Evolutionary conservation across 2,113 vertebrate genomes (phyloP).

Genomic region (Cottus gobio): DNA sequence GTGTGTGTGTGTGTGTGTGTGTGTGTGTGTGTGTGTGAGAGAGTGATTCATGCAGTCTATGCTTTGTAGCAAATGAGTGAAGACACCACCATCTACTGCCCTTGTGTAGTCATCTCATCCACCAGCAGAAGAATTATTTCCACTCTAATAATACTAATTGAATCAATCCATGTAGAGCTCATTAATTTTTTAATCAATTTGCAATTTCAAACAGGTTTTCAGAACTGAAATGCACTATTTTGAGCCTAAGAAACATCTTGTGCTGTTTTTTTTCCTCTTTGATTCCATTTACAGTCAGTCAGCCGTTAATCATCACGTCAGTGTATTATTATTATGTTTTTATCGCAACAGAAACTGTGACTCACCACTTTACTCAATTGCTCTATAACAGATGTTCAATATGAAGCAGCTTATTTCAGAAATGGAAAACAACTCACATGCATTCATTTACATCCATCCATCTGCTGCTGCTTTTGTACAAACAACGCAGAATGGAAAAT

Average conservation of each 20-base stretch:
- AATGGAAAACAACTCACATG: conserved; percentile 28
- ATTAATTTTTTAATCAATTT: conserved; percentile 5
- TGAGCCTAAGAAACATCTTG: neutral
- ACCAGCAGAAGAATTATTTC: neutral
- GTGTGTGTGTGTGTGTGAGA: neutral
- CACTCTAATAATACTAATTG: neutral
- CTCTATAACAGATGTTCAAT: conserved; percentile 45
- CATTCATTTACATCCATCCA: conserved; percentile 33
- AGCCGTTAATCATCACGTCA: conserved; percentile 20
- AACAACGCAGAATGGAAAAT: conserved; percentile 10
- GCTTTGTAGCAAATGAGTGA: conserved; percentile 43
- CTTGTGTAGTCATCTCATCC: conserved; percentile 5
- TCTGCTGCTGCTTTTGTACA: neutral
- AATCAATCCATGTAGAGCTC: neutral
- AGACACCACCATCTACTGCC: conserved; percentile 76
- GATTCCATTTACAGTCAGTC: conserved; percentile 17
- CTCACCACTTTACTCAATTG: conserved; percentile 23
- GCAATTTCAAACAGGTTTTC: neutral
- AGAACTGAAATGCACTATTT: conserved; percentile 11
- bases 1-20: neutral
- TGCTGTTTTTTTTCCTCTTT: neutral
- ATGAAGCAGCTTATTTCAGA: neutral
- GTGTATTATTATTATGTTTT: conserved; percentile 30
- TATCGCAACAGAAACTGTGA: conserved; percentile 9
- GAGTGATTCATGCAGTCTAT: neutral